Evolutionary conservation across 2,888 invertebrate genomes (phyloP).

Genomic region (Phyllotreta striolata): DNA sequence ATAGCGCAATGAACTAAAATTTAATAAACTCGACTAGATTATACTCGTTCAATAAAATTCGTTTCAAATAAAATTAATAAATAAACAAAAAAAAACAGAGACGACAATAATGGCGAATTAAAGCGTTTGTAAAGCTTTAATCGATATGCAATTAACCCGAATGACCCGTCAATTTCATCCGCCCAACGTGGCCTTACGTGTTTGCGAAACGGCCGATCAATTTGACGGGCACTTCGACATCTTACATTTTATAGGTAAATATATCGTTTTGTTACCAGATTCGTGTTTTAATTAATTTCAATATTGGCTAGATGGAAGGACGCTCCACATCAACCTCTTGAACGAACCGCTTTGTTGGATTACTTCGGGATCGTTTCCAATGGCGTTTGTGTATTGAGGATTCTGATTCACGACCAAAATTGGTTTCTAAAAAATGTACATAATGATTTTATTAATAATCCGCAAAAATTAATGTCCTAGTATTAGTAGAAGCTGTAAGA

Average conservation of each 20-base stretch:
- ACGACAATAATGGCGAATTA: conserved; percentile 42
- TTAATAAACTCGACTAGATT: conserved; percentile 54
- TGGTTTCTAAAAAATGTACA: conserved; percentile 55
- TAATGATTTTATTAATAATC: neutral
- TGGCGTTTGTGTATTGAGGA: conserved; percentile 65
- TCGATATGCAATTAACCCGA: conserved; percentile 36
- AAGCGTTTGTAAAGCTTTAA: conserved; percentile 24
- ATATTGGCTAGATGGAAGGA: conserved; percentile 77
- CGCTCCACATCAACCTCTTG: conserved; percentile 91
- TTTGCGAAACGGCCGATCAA: conserved; percentile 49
- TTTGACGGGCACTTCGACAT: conserved; percentile 47
- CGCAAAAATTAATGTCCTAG: neutral
- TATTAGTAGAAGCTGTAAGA: neutral
- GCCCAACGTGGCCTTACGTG: conserved; percentile 56
- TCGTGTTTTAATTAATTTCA: conserved; percentile 48
- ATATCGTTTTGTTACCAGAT: conserved; percentile 39
- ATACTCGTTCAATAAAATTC: conserved; percentile 55
- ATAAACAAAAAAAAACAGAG: conserved; percentile 43
- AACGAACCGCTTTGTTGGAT: conserved; percentile 93
- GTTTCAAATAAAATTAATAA: conserved; percentile 42
- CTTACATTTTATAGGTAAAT: conserved; percentile 31
- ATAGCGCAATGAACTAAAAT: conserved; percentile 21
- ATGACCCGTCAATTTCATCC: conserved; percentile 54
- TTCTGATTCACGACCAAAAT: conserved; percentile 52
- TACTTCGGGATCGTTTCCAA: conserved; percentile 75